These are phyloP conservation scores for Steinernema feltiae DNA, from an alignment of 1,140 invertebrate species.

Conservation along the genomic window DNA sequence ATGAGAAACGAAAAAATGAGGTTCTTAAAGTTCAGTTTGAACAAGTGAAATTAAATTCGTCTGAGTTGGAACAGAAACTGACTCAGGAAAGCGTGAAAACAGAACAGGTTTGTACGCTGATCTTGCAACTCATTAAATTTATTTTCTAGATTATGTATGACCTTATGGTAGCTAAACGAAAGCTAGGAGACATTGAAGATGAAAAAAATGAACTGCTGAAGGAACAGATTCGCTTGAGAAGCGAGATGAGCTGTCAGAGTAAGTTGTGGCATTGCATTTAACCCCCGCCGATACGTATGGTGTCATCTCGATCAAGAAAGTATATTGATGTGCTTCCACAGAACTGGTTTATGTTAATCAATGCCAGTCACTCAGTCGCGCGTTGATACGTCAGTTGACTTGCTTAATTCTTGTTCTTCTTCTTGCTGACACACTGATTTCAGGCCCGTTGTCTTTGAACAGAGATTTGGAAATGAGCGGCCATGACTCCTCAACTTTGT, in stretches of 20 bases:
- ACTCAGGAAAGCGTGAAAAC: neutral
- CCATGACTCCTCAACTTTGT: neutral
- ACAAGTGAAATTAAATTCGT: neutral
- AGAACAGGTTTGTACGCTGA: neutral
- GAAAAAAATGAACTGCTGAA: neutral
- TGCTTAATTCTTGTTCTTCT: neutral
- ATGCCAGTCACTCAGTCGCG: neutral
- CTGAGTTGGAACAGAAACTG: neutral
- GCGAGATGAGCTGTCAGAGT: neutral
- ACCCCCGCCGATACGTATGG: neutral
- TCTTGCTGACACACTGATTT: too few relatives aligned
- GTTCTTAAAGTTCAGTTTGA: neutral
- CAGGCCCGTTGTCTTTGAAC: neutral
- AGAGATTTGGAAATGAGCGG: neutral
- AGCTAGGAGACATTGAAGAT: neutral
- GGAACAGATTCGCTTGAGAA: neutral
- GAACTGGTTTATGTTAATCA: slow-evolving; percentile 9
- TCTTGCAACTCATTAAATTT: neutral
- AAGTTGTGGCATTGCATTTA: too few relatives aligned
- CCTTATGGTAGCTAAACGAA: neutral
- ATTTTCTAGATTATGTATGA: slow-evolving; percentile 6
- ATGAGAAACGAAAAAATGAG: neutral
- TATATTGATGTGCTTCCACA: neutral
- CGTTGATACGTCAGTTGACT: neutral
- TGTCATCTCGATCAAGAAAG: slow-evolving; percentile 1